phyloP scores from a whole-genome alignment of 2,113 vertebrate species.

The Proterorhinus semilunaris region DNA sequence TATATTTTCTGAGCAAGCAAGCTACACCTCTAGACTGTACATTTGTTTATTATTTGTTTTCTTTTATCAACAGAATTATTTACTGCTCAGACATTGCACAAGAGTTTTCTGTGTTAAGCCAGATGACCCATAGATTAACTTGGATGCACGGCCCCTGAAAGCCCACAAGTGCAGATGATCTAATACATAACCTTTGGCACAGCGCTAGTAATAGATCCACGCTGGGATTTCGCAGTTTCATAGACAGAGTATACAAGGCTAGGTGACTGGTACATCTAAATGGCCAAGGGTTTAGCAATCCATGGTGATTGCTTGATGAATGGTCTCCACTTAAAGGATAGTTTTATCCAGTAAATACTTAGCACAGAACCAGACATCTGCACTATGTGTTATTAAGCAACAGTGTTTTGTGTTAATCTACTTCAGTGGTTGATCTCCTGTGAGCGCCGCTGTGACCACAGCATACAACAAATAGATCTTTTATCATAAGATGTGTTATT shows the following conservation, averaged over 20 bases:
- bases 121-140: conserved; percentile 58
- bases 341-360: conserved; percentile 46
- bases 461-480: not conserved
- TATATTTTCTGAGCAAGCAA: conserved; percentile 7
- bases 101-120: conserved; percentile 43
- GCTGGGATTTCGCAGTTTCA: conserved; percentile 54
- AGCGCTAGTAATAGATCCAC: conserved; percentile 55
- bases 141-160: conserved; percentile 14
- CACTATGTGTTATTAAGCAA: conserved; percentile 9
- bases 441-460: not conserved
- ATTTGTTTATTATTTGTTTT: conserved; percentile 12
- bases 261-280: conserved; percentile 63
- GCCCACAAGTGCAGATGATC: conserved; percentile 31
- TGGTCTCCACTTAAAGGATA: conserved; percentile 29
- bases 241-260: conserved; percentile 44
- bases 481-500: not conserved
- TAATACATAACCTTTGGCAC: conserved; percentile 50
- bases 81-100: conserved; percentile 32
- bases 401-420: conserved; percentile 6
- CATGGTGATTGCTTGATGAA: conserved; percentile 40
- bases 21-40: conserved; percentile 5
- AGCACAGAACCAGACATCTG: conserved; percentile 17
- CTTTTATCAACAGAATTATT: conserved; percentile 28
- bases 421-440: conserved; percentile 11
- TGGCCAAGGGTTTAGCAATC: conserved; percentile 44